These are phyloP conservation scores for Pectinophora gossypiella DNA, from an alignment of 1,140 invertebrate genomes.

Conservation along the genomic window DNA sequence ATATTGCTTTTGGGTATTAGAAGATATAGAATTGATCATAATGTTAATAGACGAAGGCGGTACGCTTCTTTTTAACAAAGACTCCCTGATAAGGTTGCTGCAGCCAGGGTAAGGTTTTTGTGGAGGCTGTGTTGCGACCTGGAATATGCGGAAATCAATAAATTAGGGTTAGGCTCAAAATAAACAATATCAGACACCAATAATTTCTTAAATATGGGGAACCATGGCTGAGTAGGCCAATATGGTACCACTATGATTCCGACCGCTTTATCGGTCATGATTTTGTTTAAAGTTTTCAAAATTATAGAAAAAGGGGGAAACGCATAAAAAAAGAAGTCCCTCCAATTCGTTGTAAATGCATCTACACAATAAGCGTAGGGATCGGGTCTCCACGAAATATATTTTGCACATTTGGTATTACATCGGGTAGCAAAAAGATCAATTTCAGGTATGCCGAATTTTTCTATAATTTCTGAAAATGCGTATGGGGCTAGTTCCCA, in stretches of 20 bases:
- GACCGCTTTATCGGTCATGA: not conserved
- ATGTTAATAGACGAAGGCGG: not conserved
- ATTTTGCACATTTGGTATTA: not conserved
- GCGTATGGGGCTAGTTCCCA: not conserved
- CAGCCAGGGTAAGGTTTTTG: not conserved
- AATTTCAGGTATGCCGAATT: too few relatives aligned
- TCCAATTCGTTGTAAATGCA: too few relatives aligned
- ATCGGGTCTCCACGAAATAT: not conserved
- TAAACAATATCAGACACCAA: not conserved
- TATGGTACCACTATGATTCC: not conserved
- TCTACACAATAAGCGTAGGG: not conserved
- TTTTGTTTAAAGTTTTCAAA: slow-evolving; percentile 5
- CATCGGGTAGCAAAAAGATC: too few relatives aligned
- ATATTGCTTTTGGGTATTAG: not conserved
- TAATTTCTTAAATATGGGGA: not conserved
- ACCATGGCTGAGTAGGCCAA: too few relatives aligned
- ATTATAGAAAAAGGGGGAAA: too few relatives aligned
- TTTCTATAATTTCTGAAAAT: too few relatives aligned
- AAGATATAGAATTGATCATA: not conserved
- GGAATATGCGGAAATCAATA: not conserved
- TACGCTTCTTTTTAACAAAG: not conserved
- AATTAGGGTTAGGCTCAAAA: not conserved
- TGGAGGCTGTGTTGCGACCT: not conserved
- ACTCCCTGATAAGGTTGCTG: not conserved
- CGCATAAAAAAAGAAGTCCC: too few relatives aligned